phyloP scores from a whole-genome alignment of 2,888 invertebrate genomes.

The Cerceris ruficornis region DNA sequence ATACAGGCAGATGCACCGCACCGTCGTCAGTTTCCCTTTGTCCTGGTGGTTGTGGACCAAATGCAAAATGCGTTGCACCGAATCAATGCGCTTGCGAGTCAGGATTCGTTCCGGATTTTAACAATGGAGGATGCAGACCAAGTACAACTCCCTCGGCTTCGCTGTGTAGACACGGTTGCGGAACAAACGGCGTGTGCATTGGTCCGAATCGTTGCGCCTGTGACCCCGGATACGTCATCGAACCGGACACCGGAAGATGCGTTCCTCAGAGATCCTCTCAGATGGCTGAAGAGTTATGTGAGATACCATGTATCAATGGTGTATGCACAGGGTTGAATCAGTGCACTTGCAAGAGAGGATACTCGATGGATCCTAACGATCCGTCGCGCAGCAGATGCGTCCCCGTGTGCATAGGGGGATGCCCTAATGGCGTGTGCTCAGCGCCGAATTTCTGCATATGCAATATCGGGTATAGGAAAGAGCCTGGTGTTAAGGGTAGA shows the following conservation, averaged over 20 bases:
- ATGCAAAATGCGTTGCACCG: slow-evolving; percentile 83
- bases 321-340: slow-evolving; percentile 81
- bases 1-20: slow-evolving; percentile 69
- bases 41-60: slow-evolving; percentile 75
- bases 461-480: slow-evolving; percentile 86
- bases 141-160: background rate
- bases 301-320: slow-evolving; percentile 82
- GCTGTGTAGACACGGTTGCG: slow-evolving; percentile 75
- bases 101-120: slow-evolving; percentile 79
- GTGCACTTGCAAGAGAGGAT: slow-evolving; percentile 81
- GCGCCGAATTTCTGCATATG: slow-evolving; percentile 90
- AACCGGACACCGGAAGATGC: slow-evolving; percentile 64
- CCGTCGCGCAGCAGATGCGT: slow-evolving; percentile 81
- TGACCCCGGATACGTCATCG: slow-evolving; percentile 80
- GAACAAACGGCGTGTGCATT: slow-evolving; percentile 82
- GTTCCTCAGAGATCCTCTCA: background rate
- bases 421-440: slow-evolving; percentile 88
- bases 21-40: slow-evolving; percentile 38
- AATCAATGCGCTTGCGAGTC: slow-evolving; percentile 83
- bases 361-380: slow-evolving; percentile 76
- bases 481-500: slow-evolving; percentile 85
- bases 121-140: slow-evolving; percentile 64
- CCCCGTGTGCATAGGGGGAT: slow-evolving; percentile 87
- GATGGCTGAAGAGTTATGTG: slow-evolving; percentile 76
- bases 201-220: slow-evolving; percentile 84